Evolutionary conservation across 2,113 vertebrate genomes (phyloP), one percentile per base, ranked within the genome.

Genomic region (Pterophyllum scalare): DNA sequence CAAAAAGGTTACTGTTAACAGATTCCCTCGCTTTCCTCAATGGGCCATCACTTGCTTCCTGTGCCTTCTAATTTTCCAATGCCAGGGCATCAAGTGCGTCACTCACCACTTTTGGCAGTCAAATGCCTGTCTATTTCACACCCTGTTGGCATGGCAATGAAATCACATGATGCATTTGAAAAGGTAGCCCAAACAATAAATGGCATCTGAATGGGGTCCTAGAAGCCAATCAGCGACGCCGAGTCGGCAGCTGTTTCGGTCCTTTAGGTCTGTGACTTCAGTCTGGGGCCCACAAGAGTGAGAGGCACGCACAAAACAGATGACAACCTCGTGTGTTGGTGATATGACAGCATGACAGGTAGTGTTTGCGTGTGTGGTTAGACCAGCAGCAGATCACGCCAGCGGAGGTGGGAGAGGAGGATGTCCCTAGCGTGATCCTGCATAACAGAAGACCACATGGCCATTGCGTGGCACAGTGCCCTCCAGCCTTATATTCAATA

Each of bases 1-100:
- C 93, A 96, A 95, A 96, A 94, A 95, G 95, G 95, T 95, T 95
- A 94, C 79, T 82, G 93, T 92, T 95, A 95, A 96, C 94, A 95
- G 94, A 91, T 95, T 94, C 90, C 92, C 91, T 91, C 91, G 88
- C 89, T 89, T 94, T 91, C 93, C 93, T 95, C 94, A 94, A 91
- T 94, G 91, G 92, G 87, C 91, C 94, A 81, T 93, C 94, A 88
- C 94, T 90, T 79, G 88, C 77, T 94, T 91, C 90, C 90, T 90
- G 91, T 88, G 89, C 90, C 91, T 88, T 90, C 88, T 87, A 91
- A 95, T 95, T 96, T 96, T 96, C 95, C 95, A 96, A 87, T 81
- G 84, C 91, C 89, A 52, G 86, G 84, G 85, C 88, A 93, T 90
- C 89, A 84, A 94, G 89, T 93, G 94, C 94, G 94, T 96, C 94